Evolutionary conservation across 2,888 invertebrate species (phyloP).

Genomic region (Rhamnusium bicolor): DNA sequence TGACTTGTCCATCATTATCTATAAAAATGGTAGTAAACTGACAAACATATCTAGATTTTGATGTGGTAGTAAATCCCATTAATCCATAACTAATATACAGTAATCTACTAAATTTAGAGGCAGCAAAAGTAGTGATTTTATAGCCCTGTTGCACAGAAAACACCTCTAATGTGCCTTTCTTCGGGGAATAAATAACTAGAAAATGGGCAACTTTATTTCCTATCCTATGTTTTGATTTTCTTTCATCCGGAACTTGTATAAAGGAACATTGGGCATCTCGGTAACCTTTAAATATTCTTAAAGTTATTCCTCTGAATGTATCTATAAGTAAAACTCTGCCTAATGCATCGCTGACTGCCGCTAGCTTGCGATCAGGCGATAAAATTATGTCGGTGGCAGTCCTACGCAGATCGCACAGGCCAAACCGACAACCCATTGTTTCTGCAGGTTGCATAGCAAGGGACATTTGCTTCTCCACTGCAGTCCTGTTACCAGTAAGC

Average conservation of each 20-base stretch:
- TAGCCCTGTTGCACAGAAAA: slow-evolving; percentile 93
- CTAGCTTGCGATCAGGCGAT: slow-evolving; percentile 86
- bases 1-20: slow-evolving; percentile 87
- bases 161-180: slow-evolving; percentile 93
- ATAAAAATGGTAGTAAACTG: slow-evolving; percentile 85
- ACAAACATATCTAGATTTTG: slow-evolving; percentile 74
- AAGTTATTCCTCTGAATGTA: slow-evolving; percentile 82
- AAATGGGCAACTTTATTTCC: slow-evolving; percentile 80
- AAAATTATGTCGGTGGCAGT: slow-evolving; percentile 83
- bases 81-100: slow-evolving; percentile 87
- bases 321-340: slow-evolving; percentile 93
- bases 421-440: slow-evolving; percentile 84
- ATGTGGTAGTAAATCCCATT: slow-evolving; percentile 79
- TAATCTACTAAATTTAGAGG: slow-evolving; percentile 87
- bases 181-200: slow-evolving; percentile 93
- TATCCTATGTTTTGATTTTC: slow-evolving; percentile 62
- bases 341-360: slow-evolving; percentile 87
- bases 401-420: slow-evolving; percentile 85
- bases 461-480: slow-evolving; percentile 67
- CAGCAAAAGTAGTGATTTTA: slow-evolving; percentile 92
- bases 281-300: slow-evolving; percentile 96
- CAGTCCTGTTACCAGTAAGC: slow-evolving; percentile 72
- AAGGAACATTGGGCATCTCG: slow-evolving; percentile 96
- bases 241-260: slow-evolving; percentile 85
- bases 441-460: slow-evolving; percentile 78